These are phyloP conservation scores for Branchipolynoe longqiensis DNA, from an alignment of 2,888 invertebrate species.

Conservation along the genomic window DNA sequence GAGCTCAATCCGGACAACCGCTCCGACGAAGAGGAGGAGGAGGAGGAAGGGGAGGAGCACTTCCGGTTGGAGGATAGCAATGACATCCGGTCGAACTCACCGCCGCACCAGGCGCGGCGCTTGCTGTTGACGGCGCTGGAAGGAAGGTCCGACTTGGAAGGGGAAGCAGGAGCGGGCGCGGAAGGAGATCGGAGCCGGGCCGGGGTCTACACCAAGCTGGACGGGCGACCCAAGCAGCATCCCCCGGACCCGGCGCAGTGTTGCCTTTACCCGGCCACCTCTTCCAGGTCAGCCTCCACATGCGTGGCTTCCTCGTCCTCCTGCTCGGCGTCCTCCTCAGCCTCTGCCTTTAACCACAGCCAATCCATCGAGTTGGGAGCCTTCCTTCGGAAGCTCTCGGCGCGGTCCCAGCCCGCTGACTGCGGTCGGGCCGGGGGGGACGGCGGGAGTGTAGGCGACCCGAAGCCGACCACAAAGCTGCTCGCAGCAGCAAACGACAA, in stretches of 20 bases:
- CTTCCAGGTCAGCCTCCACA: too few species aligned
- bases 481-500: not conserved
- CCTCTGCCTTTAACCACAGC: not conserved
- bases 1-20: too few species aligned
- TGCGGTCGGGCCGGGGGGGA: not conserved
- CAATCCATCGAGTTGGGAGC: not conserved
- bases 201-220: not conserved
- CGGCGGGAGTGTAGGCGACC: slow-evolving; percentile 13
- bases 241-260: not conserved
- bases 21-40: too few species aligned
- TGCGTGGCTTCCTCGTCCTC: too few species aligned
- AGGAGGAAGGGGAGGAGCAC: not conserved
- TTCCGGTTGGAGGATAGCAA: not conserved
- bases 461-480: slow-evolving; percentile 37
- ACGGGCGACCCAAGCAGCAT: not conserved
- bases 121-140: not conserved
- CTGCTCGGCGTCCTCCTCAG: not conserved
- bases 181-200: not conserved
- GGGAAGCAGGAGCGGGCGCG: not conserved
- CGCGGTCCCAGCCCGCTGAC: not conserved
- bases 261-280: too few species aligned
- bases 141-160: too few species aligned
- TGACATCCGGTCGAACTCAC: not conserved
- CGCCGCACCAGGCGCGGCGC: not conserved
- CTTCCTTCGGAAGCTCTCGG: not conserved